Conservation (phyloP, 2,113 vertebrate genomes). For the Cinclus cinclus region DNA sequence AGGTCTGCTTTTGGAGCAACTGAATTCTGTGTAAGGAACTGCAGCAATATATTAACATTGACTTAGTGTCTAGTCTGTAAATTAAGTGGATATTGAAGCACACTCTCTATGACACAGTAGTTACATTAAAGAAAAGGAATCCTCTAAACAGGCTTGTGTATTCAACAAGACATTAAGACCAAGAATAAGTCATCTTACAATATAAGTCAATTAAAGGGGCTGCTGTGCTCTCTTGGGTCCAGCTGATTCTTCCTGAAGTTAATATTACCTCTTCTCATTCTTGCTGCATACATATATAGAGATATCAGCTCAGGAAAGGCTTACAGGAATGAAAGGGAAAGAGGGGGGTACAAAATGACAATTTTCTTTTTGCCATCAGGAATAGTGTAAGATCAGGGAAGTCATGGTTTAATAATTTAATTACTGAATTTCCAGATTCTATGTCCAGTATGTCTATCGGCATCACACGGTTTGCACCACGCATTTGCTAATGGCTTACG, state of each 20-base stretch:
- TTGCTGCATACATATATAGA: not conserved
- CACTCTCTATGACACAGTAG: not conserved
- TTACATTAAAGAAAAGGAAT: not conserved
- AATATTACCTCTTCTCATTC: not conserved
- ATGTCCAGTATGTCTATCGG: not conserved
- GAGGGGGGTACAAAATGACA: rapidly evolving
- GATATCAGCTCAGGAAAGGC: not conserved
- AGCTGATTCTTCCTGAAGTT: not conserved
- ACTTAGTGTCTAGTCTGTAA: not conserved
- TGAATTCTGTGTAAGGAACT: not conserved
- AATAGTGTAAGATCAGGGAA: not conserved
- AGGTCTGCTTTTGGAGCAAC: not conserved
- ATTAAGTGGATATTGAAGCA: not conserved
- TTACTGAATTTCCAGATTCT: not conserved
- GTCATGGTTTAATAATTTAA: not conserved
- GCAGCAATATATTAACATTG: not conserved
- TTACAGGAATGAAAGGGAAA: not conserved
- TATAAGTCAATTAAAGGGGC: not conserved
- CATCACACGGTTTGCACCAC: not conserved
- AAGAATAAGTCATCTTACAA: not conserved
- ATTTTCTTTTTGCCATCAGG: not conserved
- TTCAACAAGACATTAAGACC: not conserved
- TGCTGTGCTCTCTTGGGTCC: not conserved
- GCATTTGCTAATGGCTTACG: not conserved
- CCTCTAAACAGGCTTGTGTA: not conserved